Conservation (phyloP, 1,140 invertebrate species). For the Neodiprion pinetum region DNA sequence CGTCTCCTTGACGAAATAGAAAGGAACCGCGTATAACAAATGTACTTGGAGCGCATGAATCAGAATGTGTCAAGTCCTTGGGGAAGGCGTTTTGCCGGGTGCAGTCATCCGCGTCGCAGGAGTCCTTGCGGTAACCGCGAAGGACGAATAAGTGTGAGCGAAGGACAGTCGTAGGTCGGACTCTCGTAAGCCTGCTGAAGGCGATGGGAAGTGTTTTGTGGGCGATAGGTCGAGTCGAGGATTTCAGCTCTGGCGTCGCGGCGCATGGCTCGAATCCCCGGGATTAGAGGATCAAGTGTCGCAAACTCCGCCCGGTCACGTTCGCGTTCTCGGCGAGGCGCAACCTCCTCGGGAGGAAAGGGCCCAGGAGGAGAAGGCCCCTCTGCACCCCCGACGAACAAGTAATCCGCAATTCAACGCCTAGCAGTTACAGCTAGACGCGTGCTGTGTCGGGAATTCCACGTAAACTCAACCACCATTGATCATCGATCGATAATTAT, state of each 20-base stretch:
- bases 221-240: neutral
- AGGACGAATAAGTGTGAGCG: neutral
- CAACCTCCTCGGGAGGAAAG: neutral
- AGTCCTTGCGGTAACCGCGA: neutral
- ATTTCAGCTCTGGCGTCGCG: neutral
- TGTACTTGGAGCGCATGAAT: too few species aligned
- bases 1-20: too few species aligned
- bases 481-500: too few species aligned
- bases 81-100: too few species aligned
- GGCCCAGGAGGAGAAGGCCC: neutral
- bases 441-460: too few species aligned
- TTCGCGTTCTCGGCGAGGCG: neutral
- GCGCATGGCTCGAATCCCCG: constrained; percentile 3
- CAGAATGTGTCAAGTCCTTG: too few species aligned
- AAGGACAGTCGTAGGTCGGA: neutral
- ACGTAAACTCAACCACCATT: too few species aligned
- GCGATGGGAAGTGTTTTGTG: neutral
- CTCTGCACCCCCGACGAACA: neutral
- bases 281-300: constrained; percentile 5
- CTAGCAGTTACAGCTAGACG: too few species aligned
- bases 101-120: too few species aligned
- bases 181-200: too few species aligned
- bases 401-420: neutral
- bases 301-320: constrained; percentile 4
- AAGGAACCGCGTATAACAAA: too few species aligned